These are phyloP conservation scores for Erpobdella octoculata DNA, from an alignment of 2,888 invertebrate genomes.

Conservation along the genomic window DNA sequence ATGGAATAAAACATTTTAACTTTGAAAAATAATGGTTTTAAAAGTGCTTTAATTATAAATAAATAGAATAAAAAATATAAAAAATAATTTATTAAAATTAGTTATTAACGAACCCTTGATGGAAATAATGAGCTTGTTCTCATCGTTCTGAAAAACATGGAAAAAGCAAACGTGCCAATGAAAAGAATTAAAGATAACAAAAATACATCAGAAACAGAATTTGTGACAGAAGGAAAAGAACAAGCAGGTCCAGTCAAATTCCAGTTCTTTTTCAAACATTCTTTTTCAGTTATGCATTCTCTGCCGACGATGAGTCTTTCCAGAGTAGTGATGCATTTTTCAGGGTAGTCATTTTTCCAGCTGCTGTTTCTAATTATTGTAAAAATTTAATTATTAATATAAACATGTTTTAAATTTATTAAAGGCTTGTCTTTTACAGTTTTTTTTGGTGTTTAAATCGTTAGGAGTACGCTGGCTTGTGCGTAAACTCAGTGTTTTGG, in stretches of 20 bases:
- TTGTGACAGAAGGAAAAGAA: conserved; percentile 2
- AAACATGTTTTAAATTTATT: too few relatives aligned
- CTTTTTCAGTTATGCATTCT: conserved; percentile 17
- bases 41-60: not conserved
- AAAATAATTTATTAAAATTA: too few relatives aligned
- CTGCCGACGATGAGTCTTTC: not conserved
- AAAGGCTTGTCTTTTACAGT: too few relatives aligned
- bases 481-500: too few relatives aligned
- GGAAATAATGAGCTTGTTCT: conserved; percentile 85
- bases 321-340: conserved; percentile 17
- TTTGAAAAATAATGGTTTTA: not conserved
- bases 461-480: too few relatives aligned
- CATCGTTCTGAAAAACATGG: conserved; percentile 79
- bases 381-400: too few relatives aligned
- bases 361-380: too few relatives aligned
- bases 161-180: conserved; percentile 79
- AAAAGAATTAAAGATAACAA: conserved; percentile 87
- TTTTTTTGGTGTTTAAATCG: too few relatives aligned
- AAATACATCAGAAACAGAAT: conserved; percentile 64
- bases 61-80: not conserved
- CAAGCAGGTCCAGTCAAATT: conserved; percentile 26
- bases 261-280: conserved; percentile 23
- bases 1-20: not conserved
- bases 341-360: too few relatives aligned
- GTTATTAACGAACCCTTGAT: conserved; percentile 71